Evolutionary conservation across 2,888 invertebrate genomes (phyloP).

Genomic region (Cepaea hortensis): DNA sequence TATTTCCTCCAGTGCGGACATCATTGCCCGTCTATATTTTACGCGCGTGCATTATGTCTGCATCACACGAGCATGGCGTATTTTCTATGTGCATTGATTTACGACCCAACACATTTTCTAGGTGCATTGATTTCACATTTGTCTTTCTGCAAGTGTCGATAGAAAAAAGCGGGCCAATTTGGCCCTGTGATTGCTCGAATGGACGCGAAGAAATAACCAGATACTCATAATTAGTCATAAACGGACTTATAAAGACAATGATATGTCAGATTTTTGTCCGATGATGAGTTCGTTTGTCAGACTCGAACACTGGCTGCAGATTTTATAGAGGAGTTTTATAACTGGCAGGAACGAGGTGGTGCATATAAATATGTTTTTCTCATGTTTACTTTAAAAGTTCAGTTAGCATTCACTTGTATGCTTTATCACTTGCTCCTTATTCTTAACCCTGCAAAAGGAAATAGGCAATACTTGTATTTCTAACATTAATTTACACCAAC

Average conservation of each 20-base stretch:
- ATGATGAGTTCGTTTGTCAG: background rate
- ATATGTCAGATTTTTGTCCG: background rate
- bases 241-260: background rate
- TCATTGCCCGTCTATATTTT: background rate
- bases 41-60: background rate
- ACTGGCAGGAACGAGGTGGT: background rate
- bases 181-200: conserved; percentile 1
- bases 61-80: background rate
- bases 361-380: conserved; percentile 10
- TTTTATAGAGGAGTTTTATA: conserved; percentile 7
- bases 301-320: background rate
- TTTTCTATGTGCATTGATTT: conserved; percentile 24
- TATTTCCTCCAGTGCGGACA: background rate
- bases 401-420: too few species aligned
- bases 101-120: background rate
- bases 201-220: background rate
- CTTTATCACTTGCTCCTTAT: too few species aligned
- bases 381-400: background rate
- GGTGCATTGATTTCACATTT: conserved; percentile 26
- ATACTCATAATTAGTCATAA: background rate
- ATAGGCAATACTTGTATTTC: too few species aligned
- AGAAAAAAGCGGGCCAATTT: background rate
- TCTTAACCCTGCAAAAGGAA: too few species aligned
- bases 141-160: background rate
- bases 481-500: too few species aligned